Conservation (phyloP, 2,888 invertebrate genomes). For the Mythimna lalbum region DNA sequence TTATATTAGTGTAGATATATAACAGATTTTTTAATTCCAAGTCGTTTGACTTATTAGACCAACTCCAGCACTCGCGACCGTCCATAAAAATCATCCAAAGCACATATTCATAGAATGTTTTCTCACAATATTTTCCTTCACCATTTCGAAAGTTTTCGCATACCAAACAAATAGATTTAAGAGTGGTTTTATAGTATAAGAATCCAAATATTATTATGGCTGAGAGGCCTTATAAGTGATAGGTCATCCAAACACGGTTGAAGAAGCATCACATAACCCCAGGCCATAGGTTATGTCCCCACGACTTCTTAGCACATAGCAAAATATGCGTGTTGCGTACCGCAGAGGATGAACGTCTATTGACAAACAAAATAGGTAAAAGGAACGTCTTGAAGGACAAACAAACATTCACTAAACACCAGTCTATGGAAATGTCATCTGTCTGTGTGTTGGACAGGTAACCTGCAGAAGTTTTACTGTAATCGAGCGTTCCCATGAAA, state of each 20-base stretch:
- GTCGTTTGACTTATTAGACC: too few relatives aligned
- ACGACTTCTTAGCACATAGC: slow-evolving; percentile 26
- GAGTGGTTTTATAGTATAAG: too few relatives aligned
- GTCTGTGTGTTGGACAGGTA: background rate
- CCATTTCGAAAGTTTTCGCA: too few relatives aligned
- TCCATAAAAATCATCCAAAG: too few relatives aligned
- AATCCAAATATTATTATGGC: too few relatives aligned
- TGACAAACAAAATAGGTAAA: slow-evolving; percentile 54
- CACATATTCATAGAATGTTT: too few relatives aligned
- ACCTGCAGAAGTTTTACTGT: slow-evolving; percentile 32
- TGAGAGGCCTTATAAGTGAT: background rate
- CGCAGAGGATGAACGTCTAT: slow-evolving; percentile 46
- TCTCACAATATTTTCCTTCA: too few relatives aligned
- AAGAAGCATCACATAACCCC: background rate
- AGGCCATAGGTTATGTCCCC: slow-evolving; percentile 25
- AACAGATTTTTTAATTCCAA: too few relatives aligned
- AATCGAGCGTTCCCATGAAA: too few relatives aligned
- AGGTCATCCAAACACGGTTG: background rate
- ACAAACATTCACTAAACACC: slow-evolving; percentile 56
- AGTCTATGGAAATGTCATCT: slow-evolving; percentile 63
- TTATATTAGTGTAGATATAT: too few relatives aligned
- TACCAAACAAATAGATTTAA: too few relatives aligned
- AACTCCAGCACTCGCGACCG: too few relatives aligned
- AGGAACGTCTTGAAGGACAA: slow-evolving; percentile 56
- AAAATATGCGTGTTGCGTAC: slow-evolving; percentile 50